Evolutionary conservation across 2,888 invertebrate species (phyloP), one percentile per base, ranked within the genome.

Genomic region (Drosophila formosana): DNA sequence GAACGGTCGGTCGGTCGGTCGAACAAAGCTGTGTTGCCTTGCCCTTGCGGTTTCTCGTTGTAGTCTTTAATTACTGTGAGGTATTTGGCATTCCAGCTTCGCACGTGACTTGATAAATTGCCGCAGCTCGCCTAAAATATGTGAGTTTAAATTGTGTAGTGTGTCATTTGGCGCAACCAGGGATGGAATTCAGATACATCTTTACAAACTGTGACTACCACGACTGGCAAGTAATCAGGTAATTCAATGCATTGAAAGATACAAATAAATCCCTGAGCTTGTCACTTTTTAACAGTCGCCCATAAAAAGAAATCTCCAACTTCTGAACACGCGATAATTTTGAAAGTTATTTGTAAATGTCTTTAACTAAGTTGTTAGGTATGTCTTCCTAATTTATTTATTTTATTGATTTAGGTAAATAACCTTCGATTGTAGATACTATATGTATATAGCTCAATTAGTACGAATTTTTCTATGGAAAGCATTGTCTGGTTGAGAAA

Each of bases 1-100:
- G 62, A 46, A 41, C 26, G 67, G 30, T 30, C 30, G 30, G 47
- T 46, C 43, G 56, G 30, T 30, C 30, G 30, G 47, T 46, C 43
- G 56, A 23, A 55, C 30, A 64, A 61, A 50, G 34, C 26, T 46
- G 51, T 46, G 51, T 8, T 11, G 43, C 9, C 55, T 46, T 39
- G 41, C 63, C 67, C 58, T 67, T 72, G 58, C 67, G 55, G 51
- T 60, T 52, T 32, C 37, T 23, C 30, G 34, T 43, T 62, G 45
- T 43, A 32, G 41, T 26, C 32, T 62, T 62, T 74, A 74, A 74
- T 74, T 65, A 58, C 52, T 73, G 52, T 60, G 65, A 32, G 37
- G 43, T 25, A n/a, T 53, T 53, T 53, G 26, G 7, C 25, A 28
- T 45, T 52, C 25, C 52, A 9, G 5, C 28, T 52, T 34, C 23